Base-by-base conservation (phyloP, 2,797 vertebrate species). In the Decapterus maruadsi region DNA sequence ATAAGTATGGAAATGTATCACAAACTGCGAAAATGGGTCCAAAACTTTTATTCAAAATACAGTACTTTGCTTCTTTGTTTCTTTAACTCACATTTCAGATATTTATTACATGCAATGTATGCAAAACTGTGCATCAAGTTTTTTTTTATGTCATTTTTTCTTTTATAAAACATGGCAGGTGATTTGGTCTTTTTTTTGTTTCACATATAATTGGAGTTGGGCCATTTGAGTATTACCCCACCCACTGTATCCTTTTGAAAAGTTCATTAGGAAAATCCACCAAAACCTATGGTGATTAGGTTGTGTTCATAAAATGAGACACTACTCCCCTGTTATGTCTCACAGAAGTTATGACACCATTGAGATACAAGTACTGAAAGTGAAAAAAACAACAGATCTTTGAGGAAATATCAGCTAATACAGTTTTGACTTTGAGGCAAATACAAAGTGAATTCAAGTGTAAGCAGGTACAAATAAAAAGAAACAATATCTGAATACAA, bases 401-500 rank as follows among this genome's bases (percentile, higher is more conserved):
- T 29, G 22, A 72, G 48, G 58, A 51, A 62, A 58, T n/a, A 56
- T 40, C 64, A 42, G 42, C 31, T 48, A 63, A 54, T n/a, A 43
- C 38, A 68, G 45, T 63, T 78, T n/a, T 20, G 68, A 63, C 40
- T 59, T 72, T 38, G 56, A 73, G 42, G 20, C n/a, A 72, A 61
- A 72, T 13, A 72, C 8, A 74, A 67, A 65, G 19, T 48, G 8
- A 60, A 77, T 90, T 95, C 92, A 95, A 94, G 92, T 93, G 82
- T 76, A 77, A 84, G 75, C 86, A 93, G 78, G 63, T 62, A 58
- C 10, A 70, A 84, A 77, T 11, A 75, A 66, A 20, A 1, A 20
- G 16, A 8, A 62, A 42, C n/a, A 36, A 46, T 4, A 16, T 13
- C 20, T 43, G 17, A 55, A 75, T 11, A 70, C 1, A 46, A 8